phyloP scores from a whole-genome alignment of 2,888 invertebrate genomes.

The Campoplex nolae region DNA sequence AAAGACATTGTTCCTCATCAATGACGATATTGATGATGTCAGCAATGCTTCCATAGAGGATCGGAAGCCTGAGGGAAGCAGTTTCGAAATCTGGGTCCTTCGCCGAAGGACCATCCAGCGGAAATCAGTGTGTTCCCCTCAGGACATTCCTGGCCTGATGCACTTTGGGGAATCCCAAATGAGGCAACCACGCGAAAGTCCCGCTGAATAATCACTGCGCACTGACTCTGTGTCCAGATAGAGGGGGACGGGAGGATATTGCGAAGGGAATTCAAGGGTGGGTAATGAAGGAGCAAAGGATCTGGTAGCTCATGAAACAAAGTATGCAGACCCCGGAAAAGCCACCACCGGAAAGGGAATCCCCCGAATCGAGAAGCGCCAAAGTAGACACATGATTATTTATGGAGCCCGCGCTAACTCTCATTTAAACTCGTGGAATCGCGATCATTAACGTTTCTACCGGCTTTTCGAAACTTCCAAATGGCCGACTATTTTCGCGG shows the following conservation, averaged over 20 bases:
- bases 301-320: constrained; percentile 26
- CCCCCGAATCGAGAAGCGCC: constrained; percentile 4
- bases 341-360: constrained; percentile 23
- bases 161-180: constrained; percentile 49
- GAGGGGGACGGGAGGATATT: background rate
- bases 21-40: background rate
- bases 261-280: constrained; percentile 14
- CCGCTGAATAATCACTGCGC: constrained; percentile 53
- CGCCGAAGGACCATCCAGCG: background rate
- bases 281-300: constrained; percentile 12
- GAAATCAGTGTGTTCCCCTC: constrained; percentile 21
- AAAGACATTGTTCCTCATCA: background rate
- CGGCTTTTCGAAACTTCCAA: constrained; percentile 72
- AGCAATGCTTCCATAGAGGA: background rate
- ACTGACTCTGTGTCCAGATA: background rate
- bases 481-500: constrained; percentile 69
- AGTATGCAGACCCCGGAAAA: constrained; percentile 15
- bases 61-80: background rate
- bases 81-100: background rate
- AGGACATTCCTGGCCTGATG: constrained; percentile 20
- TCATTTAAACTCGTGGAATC: constrained; percentile 79
- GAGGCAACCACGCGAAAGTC: constrained; percentile 40
- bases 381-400: constrained; percentile 74
- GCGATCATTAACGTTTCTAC: constrained; percentile 75
- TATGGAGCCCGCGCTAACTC: constrained; percentile 77